phyloP scores from a whole-genome alignment of 2,113 vertebrate genomes.

The Archocentrus centrarchus region DNA sequence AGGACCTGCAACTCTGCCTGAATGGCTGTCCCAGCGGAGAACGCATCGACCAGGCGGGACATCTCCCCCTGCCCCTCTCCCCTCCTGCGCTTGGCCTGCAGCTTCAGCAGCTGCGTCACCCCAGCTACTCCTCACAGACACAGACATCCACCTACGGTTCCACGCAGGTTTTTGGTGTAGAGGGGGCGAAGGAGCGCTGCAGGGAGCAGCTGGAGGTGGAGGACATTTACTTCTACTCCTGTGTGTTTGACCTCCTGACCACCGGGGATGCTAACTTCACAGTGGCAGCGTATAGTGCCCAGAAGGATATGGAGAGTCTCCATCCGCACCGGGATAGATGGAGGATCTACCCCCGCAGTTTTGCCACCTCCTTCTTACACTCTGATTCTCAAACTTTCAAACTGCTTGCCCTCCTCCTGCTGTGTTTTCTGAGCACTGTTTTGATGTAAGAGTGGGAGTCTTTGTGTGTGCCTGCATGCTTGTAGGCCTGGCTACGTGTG shows the following conservation, averaged over 20 bases:
- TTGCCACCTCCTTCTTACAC: slow-evolving; percentile 49
- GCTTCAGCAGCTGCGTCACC: slow-evolving; percentile 64
- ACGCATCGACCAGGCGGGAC: slow-evolving; percentile 87
- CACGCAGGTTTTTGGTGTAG: slow-evolving; percentile 76
- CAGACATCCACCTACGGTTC: slow-evolving; percentile 55
- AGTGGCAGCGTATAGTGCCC: slow-evolving; percentile 89
- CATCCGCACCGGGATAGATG: slow-evolving; percentile 90
- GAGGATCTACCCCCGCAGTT: slow-evolving; percentile 88
- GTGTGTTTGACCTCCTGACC: slow-evolving; percentile 95
- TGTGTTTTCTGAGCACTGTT: slow-evolving; percentile 44
- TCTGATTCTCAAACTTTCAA: slow-evolving; percentile 66
- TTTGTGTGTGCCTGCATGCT: slow-evolving; percentile 26
- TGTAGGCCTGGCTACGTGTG: slow-evolving; percentile 35
- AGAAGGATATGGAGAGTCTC: slow-evolving; percentile 91
- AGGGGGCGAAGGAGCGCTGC: slow-evolving; percentile 87
- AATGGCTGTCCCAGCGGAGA: slow-evolving; percentile 91
- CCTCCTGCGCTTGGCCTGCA: slow-evolving; percentile 76
- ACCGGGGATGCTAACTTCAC: slow-evolving; percentile 96
- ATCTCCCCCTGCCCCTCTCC: slow-evolving; percentile 77
- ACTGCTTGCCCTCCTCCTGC: slow-evolving; percentile 58
- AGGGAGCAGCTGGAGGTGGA: slow-evolving; percentile 89
- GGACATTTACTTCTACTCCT: slow-evolving; percentile 97
- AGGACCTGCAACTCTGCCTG: slow-evolving; percentile 95
- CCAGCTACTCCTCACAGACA: slow-evolving; percentile 55
- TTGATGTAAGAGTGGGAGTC: slow-evolving; percentile 30